phyloP scores from a whole-genome alignment of 2,797 vertebrate species.

The Argya squamiceps region DNA sequence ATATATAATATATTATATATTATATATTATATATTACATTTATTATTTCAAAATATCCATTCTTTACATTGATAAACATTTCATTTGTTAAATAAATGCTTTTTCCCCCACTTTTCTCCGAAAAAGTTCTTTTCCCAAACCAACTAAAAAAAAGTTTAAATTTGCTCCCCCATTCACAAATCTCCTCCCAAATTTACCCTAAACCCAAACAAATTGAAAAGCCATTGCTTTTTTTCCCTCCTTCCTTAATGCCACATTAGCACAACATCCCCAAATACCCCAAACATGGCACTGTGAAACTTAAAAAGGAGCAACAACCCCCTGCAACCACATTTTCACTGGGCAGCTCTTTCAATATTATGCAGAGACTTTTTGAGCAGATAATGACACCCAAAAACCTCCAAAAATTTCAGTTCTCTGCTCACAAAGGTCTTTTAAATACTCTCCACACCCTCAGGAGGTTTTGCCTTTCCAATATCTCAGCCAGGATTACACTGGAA shows the following conservation, averaged over 20 bases:
- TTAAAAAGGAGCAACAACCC: neutral
- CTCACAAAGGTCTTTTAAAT: neutral
- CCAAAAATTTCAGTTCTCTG: neutral
- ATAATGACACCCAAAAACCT: fast-evolving
- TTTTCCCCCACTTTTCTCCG: too few relatives aligned
- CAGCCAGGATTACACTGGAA: too few relatives aligned
- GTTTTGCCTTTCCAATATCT: neutral
- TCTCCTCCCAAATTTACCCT: too few relatives aligned
- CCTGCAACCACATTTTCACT: neutral
- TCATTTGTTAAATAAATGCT: too few relatives aligned
- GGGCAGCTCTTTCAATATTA: neutral
- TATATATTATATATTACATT: too few relatives aligned
- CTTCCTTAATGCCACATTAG: neutral
- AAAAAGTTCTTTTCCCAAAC: too few relatives aligned
- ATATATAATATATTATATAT: too few relatives aligned
- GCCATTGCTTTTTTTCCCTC: fast-evolving
- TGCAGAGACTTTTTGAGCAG: fast-evolving
- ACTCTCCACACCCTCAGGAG: neutral
- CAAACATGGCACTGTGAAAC: fast-evolving
- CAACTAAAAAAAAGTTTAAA: too few relatives aligned
- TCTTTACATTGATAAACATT: too few relatives aligned
- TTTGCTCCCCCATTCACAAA: too few relatives aligned
- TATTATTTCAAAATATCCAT: too few relatives aligned
- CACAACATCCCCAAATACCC: fast-evolving
- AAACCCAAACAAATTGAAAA: neutral